Base-by-base conservation (phyloP, 2,888 invertebrate genomes). In the Ormyrus nitidulus region DNA sequence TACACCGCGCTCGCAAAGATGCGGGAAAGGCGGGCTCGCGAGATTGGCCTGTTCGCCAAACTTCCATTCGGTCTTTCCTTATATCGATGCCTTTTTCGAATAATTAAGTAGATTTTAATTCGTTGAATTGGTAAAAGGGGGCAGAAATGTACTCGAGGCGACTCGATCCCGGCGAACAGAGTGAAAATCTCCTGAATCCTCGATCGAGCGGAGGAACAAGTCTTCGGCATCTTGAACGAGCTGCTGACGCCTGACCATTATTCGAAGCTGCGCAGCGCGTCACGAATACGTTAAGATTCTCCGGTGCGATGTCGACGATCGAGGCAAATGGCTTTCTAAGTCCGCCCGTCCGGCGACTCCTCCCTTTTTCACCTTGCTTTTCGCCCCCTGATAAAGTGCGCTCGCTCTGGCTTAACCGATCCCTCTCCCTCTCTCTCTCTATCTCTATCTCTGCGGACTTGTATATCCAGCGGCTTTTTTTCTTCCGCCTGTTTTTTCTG, bases 191-290 rank as follows among this genome's bases (percentile, higher is more conserved):
- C 34, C 4, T 34, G 4, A 34, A 34, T 34, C 34, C 34, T 59
- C 44, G 46, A 34, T 5, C 11, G 53, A 51, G 19, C 48, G 11
- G 3, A 34, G 34, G 34, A 3, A 34, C 34, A 62, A 19, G n/a
- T 7, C 10, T 11, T 53, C 19, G 49, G n/a, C 11, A 9, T 8
- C 51, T 49, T 8, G 13, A 56, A 69, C 59, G 85, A 86, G 83
- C 85, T 86, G 87, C 88, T 88, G 88, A 88, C 88, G 85, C 85
- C 79, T 77, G 79, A 80, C 85, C 84, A 84, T 72, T 71, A 72
- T 59, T 72, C 72, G 51, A 54, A 34, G 19, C 19, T 0, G 13
- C 13, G 46, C 48, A 70, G 44, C 62, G 66, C 80, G 61, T 61
- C 82, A 64, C 73, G 85, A 86, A 85, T 86, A 84, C 85, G 84